Evolutionary conservation across 2,113 vertebrate species (phyloP).

Genomic region (Numenius arquata): DNA sequence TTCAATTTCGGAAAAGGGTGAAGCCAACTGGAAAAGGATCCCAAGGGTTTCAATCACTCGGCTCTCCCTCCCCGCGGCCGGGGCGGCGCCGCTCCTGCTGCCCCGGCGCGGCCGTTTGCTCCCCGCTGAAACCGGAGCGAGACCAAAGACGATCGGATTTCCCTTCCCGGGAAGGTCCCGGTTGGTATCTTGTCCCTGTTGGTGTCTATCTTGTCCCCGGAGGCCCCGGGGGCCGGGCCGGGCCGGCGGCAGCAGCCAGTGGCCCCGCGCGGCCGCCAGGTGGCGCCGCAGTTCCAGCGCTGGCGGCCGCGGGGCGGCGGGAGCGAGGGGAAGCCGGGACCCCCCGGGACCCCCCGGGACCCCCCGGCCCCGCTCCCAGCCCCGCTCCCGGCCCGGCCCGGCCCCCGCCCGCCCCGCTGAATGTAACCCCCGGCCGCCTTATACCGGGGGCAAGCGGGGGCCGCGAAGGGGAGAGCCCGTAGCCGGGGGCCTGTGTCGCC

Average conservation of each 20-base stretch:
- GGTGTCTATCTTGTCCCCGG: not conserved
- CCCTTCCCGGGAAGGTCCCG: constrained; percentile 8
- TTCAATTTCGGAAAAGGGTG: not conserved
- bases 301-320: not conserved
- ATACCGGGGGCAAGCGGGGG: not conserved
- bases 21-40: not conserved
- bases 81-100: not conserved
- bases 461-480: not conserved
- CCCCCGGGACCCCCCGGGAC: too few relatives aligned
- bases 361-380: not conserved
- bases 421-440: constrained; percentile 59
- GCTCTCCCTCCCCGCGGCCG: not conserved
- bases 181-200: constrained; percentile 34
- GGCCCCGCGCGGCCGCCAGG: constrained; percentile 50
- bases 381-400: not conserved
- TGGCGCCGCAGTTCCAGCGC: constrained; percentile 64
- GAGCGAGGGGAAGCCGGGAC: too few relatives aligned
- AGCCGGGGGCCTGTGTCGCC: not conserved
- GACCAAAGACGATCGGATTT: constrained; percentile 64
- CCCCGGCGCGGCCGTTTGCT: not conserved
- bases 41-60: not conserved
- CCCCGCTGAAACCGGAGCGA: not conserved
- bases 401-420: constrained; percentile 39
- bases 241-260: not conserved
- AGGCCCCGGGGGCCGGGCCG: not conserved